These are phyloP conservation scores for Lottia scabra DNA, from an alignment of 2,888 invertebrate genomes.

Conservation along the genomic window DNA sequence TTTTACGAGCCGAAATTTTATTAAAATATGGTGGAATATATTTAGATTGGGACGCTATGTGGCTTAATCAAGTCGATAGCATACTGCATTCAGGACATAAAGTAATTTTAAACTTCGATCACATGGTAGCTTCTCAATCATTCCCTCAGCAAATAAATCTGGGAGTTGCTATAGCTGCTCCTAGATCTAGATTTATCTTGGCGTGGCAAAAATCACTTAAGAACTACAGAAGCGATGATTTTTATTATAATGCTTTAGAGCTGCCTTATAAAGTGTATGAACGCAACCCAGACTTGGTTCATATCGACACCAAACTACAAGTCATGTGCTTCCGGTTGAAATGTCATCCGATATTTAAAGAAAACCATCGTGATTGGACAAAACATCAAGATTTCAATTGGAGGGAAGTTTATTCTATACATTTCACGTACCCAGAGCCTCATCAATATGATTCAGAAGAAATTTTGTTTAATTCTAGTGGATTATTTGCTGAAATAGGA, in stretches of 20 bases:
- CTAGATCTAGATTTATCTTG: slow-evolving; percentile 43
- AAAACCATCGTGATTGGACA: slow-evolving; percentile 50
- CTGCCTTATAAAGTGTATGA: slow-evolving; percentile 57
- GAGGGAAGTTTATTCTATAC: slow-evolving; percentile 61
- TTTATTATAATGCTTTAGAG: slow-evolving; percentile 47
- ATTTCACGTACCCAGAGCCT: slow-evolving; percentile 64
- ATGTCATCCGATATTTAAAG: slow-evolving; percentile 61
- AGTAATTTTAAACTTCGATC: slow-evolving; percentile 57
- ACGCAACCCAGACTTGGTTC: slow-evolving; percentile 52
- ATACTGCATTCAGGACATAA: slow-evolving; percentile 46
- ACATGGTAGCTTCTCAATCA: slow-evolving; percentile 40
- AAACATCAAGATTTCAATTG: slow-evolving; percentile 57
- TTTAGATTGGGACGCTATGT: slow-evolving; percentile 64
- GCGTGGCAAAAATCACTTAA: slow-evolving; percentile 43
- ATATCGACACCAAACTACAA: slow-evolving; percentile 56
- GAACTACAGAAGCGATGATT: slow-evolving; percentile 44
- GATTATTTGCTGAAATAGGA: slow-evolving; percentile 60
- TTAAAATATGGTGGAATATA: slow-evolving; percentile 66
- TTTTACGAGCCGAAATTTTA: slow-evolving; percentile 61
- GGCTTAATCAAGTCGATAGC: slow-evolving; percentile 52
- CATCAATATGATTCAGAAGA: slow-evolving; percentile 45
- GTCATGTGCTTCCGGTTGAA: slow-evolving; percentile 62
- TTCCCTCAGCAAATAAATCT: slow-evolving; percentile 54
- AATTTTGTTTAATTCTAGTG: slow-evolving; percentile 34
- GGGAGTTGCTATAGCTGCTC: slow-evolving; percentile 60